These are phyloP conservation scores for Drosophila repletoides DNA, from an alignment of 1,140 invertebrate genomes.

Conservation along the genomic window DNA sequence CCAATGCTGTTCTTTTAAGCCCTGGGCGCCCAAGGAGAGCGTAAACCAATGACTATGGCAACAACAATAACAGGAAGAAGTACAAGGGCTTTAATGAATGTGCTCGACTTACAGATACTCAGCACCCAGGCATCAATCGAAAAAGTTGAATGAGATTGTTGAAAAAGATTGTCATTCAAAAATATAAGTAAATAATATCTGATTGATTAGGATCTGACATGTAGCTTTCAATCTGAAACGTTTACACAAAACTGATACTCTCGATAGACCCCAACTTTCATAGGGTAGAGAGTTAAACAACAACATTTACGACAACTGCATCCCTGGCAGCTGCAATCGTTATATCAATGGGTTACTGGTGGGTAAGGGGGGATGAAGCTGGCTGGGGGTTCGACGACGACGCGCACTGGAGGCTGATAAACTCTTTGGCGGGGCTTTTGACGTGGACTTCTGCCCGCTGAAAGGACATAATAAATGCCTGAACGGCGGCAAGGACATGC, in stretches of 20 bases:
- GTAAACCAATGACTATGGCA: conserved; percentile 21
- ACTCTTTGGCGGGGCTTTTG: conserved; percentile 70
- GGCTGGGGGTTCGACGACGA: conserved; percentile 3
- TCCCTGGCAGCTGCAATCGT: conserved; percentile 34
- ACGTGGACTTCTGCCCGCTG: conserved; percentile 44
- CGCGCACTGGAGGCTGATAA: conserved; percentile 55
- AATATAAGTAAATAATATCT: too few relatives aligned
- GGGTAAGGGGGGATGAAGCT: neutral
- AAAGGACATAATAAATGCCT: conserved; percentile 77
- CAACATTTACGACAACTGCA: neutral
- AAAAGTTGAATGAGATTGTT: too few relatives aligned
- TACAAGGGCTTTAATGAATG: too few relatives aligned
- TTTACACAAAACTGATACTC: too few relatives aligned
- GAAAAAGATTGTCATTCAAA: too few relatives aligned
- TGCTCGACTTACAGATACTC: too few relatives aligned
- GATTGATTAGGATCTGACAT: too few relatives aligned
- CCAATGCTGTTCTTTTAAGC: too few relatives aligned
- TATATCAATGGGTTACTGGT: conserved; percentile 39
- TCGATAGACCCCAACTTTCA: too few relatives aligned
- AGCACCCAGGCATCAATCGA: too few relatives aligned
- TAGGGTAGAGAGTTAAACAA: too few relatives aligned
- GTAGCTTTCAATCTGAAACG: too few relatives aligned
- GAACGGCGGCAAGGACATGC: conserved; percentile 17
- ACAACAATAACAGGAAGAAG: conserved; percentile 25
- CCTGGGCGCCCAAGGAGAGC: conserved; percentile 24